Percentiles rank a stretch among this genome's conserved stretches.
These are phyloP conservation scores for Poeciliopsis turneri DNA, from an alignment of 2,797 vertebrate species.

Conservation along the genomic window DNA sequence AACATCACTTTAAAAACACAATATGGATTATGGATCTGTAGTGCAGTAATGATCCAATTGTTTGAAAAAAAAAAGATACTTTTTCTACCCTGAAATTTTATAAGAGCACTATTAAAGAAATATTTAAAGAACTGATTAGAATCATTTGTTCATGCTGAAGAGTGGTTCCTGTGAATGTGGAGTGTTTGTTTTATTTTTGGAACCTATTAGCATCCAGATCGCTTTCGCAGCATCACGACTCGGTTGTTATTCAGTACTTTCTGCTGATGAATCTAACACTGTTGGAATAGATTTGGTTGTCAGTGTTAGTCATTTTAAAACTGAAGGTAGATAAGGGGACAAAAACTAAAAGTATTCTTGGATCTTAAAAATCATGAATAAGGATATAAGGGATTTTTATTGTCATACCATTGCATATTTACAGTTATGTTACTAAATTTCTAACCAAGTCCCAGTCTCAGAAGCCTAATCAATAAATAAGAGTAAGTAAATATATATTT, in stretches of 20 bases:
- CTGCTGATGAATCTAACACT: not conserved
- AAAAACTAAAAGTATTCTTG: not conserved
- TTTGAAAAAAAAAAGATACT: conserved; percentile 39
- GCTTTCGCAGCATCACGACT: not conserved
- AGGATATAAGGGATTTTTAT: not conserved
- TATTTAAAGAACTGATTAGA: conserved; percentile 10
- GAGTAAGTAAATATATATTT: no score
- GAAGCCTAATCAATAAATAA: no score
- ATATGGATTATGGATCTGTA: conserved; percentile 16
- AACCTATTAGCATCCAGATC: conserved; percentile 2
- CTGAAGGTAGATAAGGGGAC: not conserved
- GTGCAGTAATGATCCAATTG: conserved; percentile 32
- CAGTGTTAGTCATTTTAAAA: not conserved
- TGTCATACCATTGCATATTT: no score
- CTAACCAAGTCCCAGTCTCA: no score
- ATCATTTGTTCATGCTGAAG: conserved; percentile 5
- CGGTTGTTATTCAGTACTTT: conserved; percentile 14
- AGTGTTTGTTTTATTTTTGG: conserved; percentile 28
- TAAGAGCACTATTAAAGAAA: conserved; percentile 71
- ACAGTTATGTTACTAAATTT: no score
- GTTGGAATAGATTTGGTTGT: not conserved
- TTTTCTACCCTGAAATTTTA: conserved; percentile 73
- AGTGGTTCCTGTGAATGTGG: not conserved
- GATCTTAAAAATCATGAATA: not conserved
- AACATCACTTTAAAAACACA: conserved; percentile 49